Evolutionary conservation across 64 coral and sea anemone genomes (phyloP), one percentile per base, ranked within the genome.

Genomic region (Porites lutea): DNA sequence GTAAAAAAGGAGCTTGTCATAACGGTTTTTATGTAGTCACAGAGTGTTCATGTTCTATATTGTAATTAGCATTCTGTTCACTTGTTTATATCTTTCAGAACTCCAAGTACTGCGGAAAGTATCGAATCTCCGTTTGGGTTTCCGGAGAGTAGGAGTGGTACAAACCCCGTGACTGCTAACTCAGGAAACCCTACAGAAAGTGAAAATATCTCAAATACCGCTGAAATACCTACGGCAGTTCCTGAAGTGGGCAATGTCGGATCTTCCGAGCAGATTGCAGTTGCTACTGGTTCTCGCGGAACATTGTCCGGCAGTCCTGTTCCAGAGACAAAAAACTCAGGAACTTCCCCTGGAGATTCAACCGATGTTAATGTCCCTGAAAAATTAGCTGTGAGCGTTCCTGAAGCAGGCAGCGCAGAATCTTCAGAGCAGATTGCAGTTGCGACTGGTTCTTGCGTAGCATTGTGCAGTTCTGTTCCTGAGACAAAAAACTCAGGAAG

Each of bases 31-130:
- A 8, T 70, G 18, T 70, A 4, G 16, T 19, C 3, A 3, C 3
- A 2, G 19, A 70, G 22, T 8, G 16, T 23, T 21, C 16, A 21
- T 16, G 2, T 20, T 5, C 18, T 19, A 0, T 70, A 8, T 19
- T 3, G 16, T 70, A 19, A 19, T 14, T 6, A 16, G 19, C 18
- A 22, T 20, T 8, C 66, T 3, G 22, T n/a, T 70, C 18, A 20
- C 7, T 0, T 74, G 13, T 44, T 3, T 49, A 50, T 74, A 48
- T 74, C 72, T 74, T 6, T 1, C 27, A 82, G 78, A 47, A 45
- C 79, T 64, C 79, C 79, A 63, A 64, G 58, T 19, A 62, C 78
- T 6, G 57, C 78, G 14, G 78, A 2, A 45, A 81, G 57, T 13
- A 81, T 8, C 0, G 58, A 81, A 37, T 14, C 4, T 62, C 78